Evolutionary conservation across 1,140 invertebrate genomes (phyloP).

Genomic region (Caerostris extrusa): DNA sequence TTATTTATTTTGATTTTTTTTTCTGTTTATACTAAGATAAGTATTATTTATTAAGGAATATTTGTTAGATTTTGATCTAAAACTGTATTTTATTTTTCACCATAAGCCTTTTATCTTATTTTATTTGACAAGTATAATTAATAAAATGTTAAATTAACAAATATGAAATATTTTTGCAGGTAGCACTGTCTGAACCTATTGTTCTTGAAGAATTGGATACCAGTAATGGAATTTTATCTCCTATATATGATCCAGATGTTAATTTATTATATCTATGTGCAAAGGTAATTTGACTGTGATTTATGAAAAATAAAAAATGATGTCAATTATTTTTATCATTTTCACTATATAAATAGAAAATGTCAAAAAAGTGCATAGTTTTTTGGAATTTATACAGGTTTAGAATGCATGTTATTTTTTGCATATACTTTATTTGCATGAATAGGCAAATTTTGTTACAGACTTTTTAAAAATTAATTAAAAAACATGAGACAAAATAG

Average conservation of each 20-base stretch:
- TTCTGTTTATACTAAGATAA: too few relatives aligned
- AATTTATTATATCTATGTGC: constrained; percentile 97
- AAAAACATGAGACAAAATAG: too few relatives aligned
- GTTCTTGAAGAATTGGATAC: constrained; percentile 98
- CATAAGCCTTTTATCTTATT: background rate
- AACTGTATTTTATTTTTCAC: background rate
- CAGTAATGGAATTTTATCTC: constrained; percentile 98
- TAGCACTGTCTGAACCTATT: constrained; percentile 94
- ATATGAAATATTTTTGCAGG: constrained; percentile 84
- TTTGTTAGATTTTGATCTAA: background rate
- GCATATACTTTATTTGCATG: too few relatives aligned
- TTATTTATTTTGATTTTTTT: too few relatives aligned
- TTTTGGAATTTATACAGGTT: background rate
- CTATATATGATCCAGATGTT: constrained; percentile 98
- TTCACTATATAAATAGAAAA: too few relatives aligned
- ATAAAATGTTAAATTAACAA: too few relatives aligned
- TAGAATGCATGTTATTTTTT: too few relatives aligned
- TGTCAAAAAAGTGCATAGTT: background rate
- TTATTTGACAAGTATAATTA: too few relatives aligned
- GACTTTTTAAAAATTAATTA: too few relatives aligned
- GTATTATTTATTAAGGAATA: background rate
- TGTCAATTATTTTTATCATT: too few relatives aligned
- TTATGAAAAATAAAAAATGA: background rate
- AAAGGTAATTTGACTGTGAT: constrained; percentile 85
- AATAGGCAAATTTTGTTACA: too few relatives aligned